Evolutionary conservation across 2,797 vertebrate species (phyloP), one percentile per base, ranked within the genome.

Genomic region (Chelonia mydas): DNA sequence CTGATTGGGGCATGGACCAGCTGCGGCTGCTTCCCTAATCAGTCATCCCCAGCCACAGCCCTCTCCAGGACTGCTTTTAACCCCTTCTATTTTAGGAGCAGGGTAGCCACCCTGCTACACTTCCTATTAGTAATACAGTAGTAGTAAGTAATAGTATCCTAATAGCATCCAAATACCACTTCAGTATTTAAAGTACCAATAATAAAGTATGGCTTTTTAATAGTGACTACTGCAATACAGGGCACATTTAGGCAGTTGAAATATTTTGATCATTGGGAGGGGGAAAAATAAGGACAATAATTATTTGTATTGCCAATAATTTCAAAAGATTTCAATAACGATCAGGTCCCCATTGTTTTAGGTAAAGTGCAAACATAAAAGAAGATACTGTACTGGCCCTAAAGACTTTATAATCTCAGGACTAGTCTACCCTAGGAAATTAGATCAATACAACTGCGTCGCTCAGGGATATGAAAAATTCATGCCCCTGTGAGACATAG

Each of bases 141-240:
- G 17, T 53, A 53, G 21, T 54, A 23, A 54, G 12, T 59, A 61
- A 31, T 31, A 59, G n/a, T 72, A 72, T 37, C 19, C n/a, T n/a
- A 37, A 21, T 23, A 76, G 51, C 16, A 89, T 27, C 15, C 92
- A 83, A 91, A 83, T 55, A 57, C 88, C 41, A 57, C 47, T 47
- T 15, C 1, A 2, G 3, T 72, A 82, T 82, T 90, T 93, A 27
- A 86, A 92, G 47, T 81, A 68, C 45, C 6, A 80, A 7, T 50
- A 86, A 31, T 83, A 88, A 84, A 5, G 51, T 27, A 5, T 65
- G 33, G 33, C 28, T 53, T 84, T 94, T 94, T 78, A 54, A 81
- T 74, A 82, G 3, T 83, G 16, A 8, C 5, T 83, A 65, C 88
- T 93, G 84, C 74, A 95, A 83, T 92, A 10, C 19, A 41, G 84